phyloP scores from a whole-genome alignment of 2,113 vertebrate genomes.

The Callithrix jacchus region DNA sequence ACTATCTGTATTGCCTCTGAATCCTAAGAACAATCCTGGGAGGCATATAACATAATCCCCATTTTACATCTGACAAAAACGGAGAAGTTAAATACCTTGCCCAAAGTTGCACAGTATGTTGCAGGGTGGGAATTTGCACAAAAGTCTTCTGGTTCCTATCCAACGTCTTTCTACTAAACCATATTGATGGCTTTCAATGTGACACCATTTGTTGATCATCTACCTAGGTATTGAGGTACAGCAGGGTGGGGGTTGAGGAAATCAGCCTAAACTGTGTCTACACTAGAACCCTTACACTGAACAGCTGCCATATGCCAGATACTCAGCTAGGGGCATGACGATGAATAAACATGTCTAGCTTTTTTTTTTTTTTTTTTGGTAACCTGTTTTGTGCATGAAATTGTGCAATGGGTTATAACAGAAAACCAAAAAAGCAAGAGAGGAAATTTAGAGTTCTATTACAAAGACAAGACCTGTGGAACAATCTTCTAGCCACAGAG shows the following conservation, averaged over 20 bases:
- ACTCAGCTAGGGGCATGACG: background rate
- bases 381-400: background rate
- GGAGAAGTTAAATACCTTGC: background rate
- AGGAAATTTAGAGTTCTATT: slow-evolving; percentile 5
- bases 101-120: background rate
- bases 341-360: background rate
- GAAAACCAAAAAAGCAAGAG: background rate
- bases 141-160: background rate
- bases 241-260: background rate
- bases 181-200: background rate
- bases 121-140: background rate
- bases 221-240: background rate
- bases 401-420: background rate
- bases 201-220: background rate
- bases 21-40: background rate
- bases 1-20: background rate
- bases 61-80: slow-evolving; percentile 19
- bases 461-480: background rate
- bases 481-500: background rate
- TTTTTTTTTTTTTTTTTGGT: background rate
- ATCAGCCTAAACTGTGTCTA: background rate
- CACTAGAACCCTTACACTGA: background rate
- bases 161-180: background rate
- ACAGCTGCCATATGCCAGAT: background rate
- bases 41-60: background rate